Base-by-base conservation (phyloP, 2,113 vertebrate genomes). In the Sardina pilchardus region DNA sequence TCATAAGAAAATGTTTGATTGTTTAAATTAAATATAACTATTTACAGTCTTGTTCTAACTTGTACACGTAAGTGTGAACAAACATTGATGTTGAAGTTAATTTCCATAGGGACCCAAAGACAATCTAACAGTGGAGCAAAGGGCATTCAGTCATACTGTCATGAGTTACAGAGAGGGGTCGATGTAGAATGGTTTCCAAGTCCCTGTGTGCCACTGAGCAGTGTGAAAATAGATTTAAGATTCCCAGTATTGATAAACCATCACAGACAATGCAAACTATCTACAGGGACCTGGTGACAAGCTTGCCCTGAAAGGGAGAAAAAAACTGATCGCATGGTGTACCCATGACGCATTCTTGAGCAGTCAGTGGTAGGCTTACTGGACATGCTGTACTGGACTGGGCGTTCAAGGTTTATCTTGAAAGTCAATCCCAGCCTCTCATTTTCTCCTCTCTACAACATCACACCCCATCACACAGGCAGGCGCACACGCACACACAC, bases 31-130 rank as follows among this genome's bases (percentile, higher is more conserved):
- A 63, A 63, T 63, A 9, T 4, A 67, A 78, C 4, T 78, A 26
- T 63, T n/a, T 63, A n/a, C 4, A 63, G 26, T 6, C 34, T 1
- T 30, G 0, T 5, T 36, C 39, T 17, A 36, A 34, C 1, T 78
- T 78, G 71, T 71, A 26, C 63, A 71, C n/a, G 26, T 71, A 71
- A 90, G 83, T 82, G 90, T 88, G 87, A 86, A 90, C 91, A 91
- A 94, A 91, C 90, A 92, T 90, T 91, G 91, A 89, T 88, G 83
- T 84, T 85, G 88, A 88, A 88, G 88, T 92, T 93, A 89, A 94
- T 94, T 95, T 95, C 94, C 93, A 92, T 82, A 82, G 93, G 93
- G 94, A 95, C 88, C 92, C 88, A 86, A 88, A 94, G 90, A 90
- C 92, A 93, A 93, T 94, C 90, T 91, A 86, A 87, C 83, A 50